Base-by-base conservation (phyloP, 2,888 invertebrate species). In the Periphyllus acericola region DNA sequence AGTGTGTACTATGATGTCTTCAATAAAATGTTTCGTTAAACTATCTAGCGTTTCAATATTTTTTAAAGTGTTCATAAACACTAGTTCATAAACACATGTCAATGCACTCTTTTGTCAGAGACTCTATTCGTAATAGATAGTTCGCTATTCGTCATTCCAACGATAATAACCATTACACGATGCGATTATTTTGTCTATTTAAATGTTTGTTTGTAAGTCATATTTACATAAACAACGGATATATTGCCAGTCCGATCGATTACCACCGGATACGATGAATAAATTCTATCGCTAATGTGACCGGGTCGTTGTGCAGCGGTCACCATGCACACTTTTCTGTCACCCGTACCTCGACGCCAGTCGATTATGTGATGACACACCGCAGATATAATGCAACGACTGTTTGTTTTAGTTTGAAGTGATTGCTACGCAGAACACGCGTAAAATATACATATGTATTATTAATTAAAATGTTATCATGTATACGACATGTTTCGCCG, bases 291-390 rank as follows among this genome's bases (percentile, higher is more conserved):
- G 34, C 29, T 29, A 11, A 81, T 74, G 0, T 74, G n/a, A 8
- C 80, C 87, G 0, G 60, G 74, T 9, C 25, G 11, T 3, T 32
- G 46, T 9, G 46, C 32, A 0, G 1, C 1, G 21, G 66, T 81
- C 5, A 9, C 40, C 87, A 87, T 87, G 11, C 60, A 72, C 11
- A 81, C 87, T 3, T 25, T 74, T n/a, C 32, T 36, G 9, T 66
- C 32, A 2, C 25, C 80, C 0, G 87, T 80, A 2, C 87, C 87
- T 4, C 14, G 60, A 25, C 25, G 74, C 87, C 80, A 80, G 32
- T 87, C 87, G 5, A 52, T 29, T 11, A 74, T 21, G 40, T 87
- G 87, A 55, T 60, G 21, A 11, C 87, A 87, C 32, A 74, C 80
- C 0, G 80, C 87, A 8, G 80, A 74, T 14, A 80, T 29, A 3